Base-by-base conservation (phyloP, 2,888 invertebrate species). In the Lepidonotus clava region DNA sequence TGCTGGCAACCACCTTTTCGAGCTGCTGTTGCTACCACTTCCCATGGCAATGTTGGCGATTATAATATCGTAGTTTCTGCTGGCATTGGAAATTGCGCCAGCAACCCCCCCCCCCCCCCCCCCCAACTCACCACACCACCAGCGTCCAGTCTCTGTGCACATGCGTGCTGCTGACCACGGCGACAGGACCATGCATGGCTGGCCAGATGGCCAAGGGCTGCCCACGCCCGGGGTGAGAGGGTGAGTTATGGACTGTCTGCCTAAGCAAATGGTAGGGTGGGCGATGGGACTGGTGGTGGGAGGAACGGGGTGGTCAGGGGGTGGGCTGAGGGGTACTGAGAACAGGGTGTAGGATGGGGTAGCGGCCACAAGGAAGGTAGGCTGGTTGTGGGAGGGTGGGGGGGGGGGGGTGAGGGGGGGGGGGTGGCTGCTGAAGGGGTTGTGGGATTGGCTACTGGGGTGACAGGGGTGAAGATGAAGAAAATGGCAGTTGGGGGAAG, bases 201-300 rank as follows among this genome's bases (percentile, higher is more conserved):
- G 36, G 71, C 38, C n/a, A n/a, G n/a, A n/a, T 71, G 71, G 71
- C 71, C 71, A 71, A 4, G 71, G 14, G 11, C 38, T 18, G n/a
- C 71, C 36, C 66, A 1, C 28, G 1, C 24, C 28, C 61, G 28
- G 28, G 1, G 71, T 14, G 36, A 38, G 11, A n/a, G 36, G 71
- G 71, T 71, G 71, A 71, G 71, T 71, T 71, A 71, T 71, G 71
- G 71, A 71, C 71, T 71, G 71, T 71, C 71, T 34, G 71, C 71
- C 36, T 38, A 2, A 71, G 51, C 14, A 51, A 41, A 24, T 4
- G 80, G 80, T 14, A 80, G 51, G 46, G 80, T 21, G 38, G 76
- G 28, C 38, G 76, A 8, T 66, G 32, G 66, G 11, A 24, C 14
- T n/a, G 76, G 1, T 41, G 76, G 76, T 6, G 8, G 80, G 32